Evolutionary conservation across 2,797 vertebrate genomes (phyloP).

Genomic region (Neosilurus mollespiculum): DNA sequence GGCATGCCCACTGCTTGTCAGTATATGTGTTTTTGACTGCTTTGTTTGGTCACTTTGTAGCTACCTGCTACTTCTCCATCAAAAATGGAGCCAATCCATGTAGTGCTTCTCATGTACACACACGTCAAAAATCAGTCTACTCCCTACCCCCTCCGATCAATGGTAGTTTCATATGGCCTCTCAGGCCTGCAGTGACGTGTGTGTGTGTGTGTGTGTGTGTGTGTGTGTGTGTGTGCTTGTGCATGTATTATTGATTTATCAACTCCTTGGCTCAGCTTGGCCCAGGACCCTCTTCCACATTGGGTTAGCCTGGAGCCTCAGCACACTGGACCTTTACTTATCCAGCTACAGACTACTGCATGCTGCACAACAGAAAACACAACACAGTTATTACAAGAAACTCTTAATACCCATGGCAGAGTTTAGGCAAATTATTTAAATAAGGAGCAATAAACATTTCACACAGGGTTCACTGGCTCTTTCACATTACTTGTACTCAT

Average conservation of each 20-base stretch:
- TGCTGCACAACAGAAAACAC: conserved; percentile 29
- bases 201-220: conserved; percentile 8
- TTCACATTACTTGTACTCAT: not conserved
- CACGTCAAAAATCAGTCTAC: conserved; percentile 44
- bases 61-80: conserved; percentile 42
- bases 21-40: conserved; percentile 41
- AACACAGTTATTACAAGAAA: conserved; percentile 50
- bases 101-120: conserved; percentile 53
- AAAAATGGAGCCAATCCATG: conserved; percentile 50
- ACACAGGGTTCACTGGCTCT: conserved; percentile 60
- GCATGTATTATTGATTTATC: conserved; percentile 82
- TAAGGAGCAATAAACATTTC: conserved; percentile 12
- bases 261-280: conserved; percentile 63
- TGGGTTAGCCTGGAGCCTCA: conserved; percentile 72
- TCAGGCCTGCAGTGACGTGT: conserved; percentile 76
- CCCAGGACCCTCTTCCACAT: conserved; percentile 67
- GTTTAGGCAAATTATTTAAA: not conserved
- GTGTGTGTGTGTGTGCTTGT: conserved; percentile 23
- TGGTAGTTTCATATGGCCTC: conserved; percentile 83
- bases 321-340: conserved; percentile 48
- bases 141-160: conserved; percentile 70
- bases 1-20: conserved; percentile 26
- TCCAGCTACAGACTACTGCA: conserved; percentile 35
- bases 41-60: conserved; percentile 40
- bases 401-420: conserved; percentile 16